phyloP scores from a whole-genome alignment of 2,113 vertebrate genomes.

The Cygnus atratus region DNA sequence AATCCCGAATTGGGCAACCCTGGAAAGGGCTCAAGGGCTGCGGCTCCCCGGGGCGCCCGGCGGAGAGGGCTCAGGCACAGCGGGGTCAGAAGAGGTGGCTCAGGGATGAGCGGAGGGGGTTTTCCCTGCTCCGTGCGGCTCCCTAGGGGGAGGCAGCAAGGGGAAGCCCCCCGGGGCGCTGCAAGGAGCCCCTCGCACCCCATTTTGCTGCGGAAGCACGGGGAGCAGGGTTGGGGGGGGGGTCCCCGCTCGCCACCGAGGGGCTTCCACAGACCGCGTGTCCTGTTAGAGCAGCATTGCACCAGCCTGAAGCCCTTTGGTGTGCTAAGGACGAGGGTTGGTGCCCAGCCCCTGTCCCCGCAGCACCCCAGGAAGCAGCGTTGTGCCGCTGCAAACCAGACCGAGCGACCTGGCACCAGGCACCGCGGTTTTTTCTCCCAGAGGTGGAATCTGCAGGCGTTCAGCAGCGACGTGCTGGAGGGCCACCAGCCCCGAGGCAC shows the following conservation, averaged over 20 bases:
- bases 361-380: neutral
- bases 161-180: too few relatives aligned
- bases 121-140: neutral
- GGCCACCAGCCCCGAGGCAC: fast-evolving
- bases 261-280: neutral
- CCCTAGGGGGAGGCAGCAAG: too few relatives aligned
- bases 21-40: constrained; percentile 11
- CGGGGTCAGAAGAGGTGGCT: too few relatives aligned
- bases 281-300: too few relatives aligned
- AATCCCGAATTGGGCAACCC: constrained; percentile 65
- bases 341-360: neutral
- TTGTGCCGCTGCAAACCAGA: too few relatives aligned
- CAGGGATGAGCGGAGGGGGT: neutral
- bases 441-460: fast-evolving
- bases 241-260: neutral
- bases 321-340: fast-evolving
- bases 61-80: neutral
- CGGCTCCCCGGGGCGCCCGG: neutral
- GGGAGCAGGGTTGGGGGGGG: neutral
- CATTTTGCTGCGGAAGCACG: neutral
- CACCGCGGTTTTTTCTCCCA: fast-evolving
- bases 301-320: too few relatives aligned
- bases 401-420: too few relatives aligned
- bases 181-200: neutral
- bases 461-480: fast-evolving